A percentile compares a stretch with the other conserved stretches of the same genome.
Conservation (phyloP, 2,113 vertebrate genomes). For the Arenaria interpres region DNA sequence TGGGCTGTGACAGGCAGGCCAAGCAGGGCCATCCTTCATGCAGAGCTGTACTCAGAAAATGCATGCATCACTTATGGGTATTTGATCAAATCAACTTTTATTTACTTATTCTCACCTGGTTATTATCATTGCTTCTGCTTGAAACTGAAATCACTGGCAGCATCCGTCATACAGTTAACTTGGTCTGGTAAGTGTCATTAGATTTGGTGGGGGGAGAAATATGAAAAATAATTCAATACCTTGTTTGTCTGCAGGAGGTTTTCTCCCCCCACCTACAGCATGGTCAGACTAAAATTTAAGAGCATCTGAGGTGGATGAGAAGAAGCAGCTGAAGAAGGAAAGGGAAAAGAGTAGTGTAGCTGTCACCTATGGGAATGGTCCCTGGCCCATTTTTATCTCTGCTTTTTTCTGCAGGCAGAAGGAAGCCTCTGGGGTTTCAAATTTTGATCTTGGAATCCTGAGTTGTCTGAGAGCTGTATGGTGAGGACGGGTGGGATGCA, state of each 20-base stretch:
- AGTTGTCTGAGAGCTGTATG: background rate
- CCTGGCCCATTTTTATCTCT: background rate
- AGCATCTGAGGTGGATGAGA: background rate
- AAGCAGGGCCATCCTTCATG: background rate
- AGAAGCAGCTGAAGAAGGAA: background rate
- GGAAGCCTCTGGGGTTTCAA: background rate
- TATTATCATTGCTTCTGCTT: background rate
- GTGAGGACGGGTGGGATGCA: background rate
- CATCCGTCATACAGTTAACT: background rate
- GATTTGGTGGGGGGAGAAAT: background rate
- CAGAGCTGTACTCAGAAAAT: background rate
- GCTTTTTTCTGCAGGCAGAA: background rate
- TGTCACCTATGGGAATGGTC: background rate
- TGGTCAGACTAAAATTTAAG: background rate
- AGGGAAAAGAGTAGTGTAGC: background rate
- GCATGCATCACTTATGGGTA: rapidly evolving
- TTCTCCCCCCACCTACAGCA: background rate
- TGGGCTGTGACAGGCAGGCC: background rate
- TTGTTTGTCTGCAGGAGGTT: background rate
- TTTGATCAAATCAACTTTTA: background rate
- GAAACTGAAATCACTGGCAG: background rate
- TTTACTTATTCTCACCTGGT: background rate
- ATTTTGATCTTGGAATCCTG: background rate
- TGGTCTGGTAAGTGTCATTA: background rate
- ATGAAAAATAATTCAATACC: background rate